Percentiles rank a stretch among this genome's conserved stretches.
These are phyloP conservation scores for Rana temporaria DNA, from an alignment of 2,113 vertebrate species.

Conservation along the genomic window DNA sequence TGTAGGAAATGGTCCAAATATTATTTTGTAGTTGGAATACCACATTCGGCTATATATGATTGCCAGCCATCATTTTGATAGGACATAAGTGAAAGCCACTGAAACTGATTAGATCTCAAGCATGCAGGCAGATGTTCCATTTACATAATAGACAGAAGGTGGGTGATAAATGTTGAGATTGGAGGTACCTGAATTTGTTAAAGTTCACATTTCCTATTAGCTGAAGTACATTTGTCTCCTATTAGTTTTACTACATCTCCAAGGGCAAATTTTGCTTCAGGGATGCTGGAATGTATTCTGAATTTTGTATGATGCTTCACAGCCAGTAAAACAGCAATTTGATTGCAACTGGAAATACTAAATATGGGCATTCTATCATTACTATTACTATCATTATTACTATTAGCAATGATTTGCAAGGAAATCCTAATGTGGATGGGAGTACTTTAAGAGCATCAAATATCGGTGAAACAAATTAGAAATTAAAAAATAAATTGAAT, in stretches of 20 bases:
- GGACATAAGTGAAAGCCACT: slow-evolving; percentile 28
- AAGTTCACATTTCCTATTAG: slow-evolving; percentile 45
- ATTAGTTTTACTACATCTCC: slow-evolving; percentile 49
- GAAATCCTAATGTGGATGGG: background rate
- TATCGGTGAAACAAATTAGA: no score
- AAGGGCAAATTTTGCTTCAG: slow-evolving; percentile 48
- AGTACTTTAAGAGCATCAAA: no score
- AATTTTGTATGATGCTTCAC: slow-evolving; percentile 4
- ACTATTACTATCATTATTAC: background rate
- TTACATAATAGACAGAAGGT: slow-evolving; percentile 53
- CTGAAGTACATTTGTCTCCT: slow-evolving; percentile 45
- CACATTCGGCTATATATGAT: slow-evolving; percentile 32
- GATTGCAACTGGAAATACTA: background rate
- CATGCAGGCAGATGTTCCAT: slow-evolving; percentile 45
- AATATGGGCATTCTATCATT: background rate
- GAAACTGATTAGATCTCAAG: slow-evolving; percentile 48
- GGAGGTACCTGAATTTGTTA: slow-evolving; percentile 49
- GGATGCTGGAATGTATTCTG: slow-evolving; percentile 26
- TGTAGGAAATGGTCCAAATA: background rate
- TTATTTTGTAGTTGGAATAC: background rate
- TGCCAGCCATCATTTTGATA: slow-evolving; percentile 38
- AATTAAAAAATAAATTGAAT: no score
- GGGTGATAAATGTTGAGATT: slow-evolving; percentile 46
- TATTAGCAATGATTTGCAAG: background rate
- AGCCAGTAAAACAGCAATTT: background rate